Evolutionary conservation across 2,797 vertebrate genomes (phyloP), one percentile per base, ranked within the genome.

Genomic region (Choloepus didactylus): DNA sequence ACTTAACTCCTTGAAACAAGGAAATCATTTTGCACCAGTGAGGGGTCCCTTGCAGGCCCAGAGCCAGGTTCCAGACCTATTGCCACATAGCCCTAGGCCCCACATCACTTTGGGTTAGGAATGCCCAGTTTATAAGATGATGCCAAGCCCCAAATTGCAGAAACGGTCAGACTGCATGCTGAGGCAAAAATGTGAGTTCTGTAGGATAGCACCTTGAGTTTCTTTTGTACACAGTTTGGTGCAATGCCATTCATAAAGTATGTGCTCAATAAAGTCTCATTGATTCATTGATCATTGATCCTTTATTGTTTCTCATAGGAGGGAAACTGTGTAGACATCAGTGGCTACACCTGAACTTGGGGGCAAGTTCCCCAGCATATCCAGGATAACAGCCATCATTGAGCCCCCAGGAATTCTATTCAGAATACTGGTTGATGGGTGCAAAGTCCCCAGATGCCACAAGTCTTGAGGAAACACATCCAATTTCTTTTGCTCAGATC

Each of bases 1-100:
- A 64, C 18, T 35, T 62, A 35, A 9, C 38, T 95, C 29, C 90
- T 35, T 81, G 49, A 92, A 97, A 90, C n/a, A 51, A 66, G 29
- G n/a, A 1, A 27, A 67, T 14, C 25, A 5, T 59, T 66, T 64
- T 46, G 62, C 31, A 89, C 35, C 46, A 46, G 8, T 31, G 56
- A 72, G 35, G 51, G 15, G 59, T 38, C 21, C 67, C 59, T 77
- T 41, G 44, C 38, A 31, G 79, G 10, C 46, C 12, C 41, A 56
- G n/a, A 62, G 19, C 23, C 29, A 83, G 85, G 59, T 56, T 72
- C 23, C 41, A 95, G 54, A 67, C 25, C n/a, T 44, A 79, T 19
- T 35, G n/a, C 64, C 46, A 41, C 31, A 51, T 51, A 76, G 59
- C 41, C 77, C 89, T 60, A 77, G 38, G 89, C 18, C 38, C 46